These are phyloP conservation scores for Chiloscyllium punctatum DNA, from an alignment of 2,797 vertebrate genomes.

Conservation along the genomic window DNA sequence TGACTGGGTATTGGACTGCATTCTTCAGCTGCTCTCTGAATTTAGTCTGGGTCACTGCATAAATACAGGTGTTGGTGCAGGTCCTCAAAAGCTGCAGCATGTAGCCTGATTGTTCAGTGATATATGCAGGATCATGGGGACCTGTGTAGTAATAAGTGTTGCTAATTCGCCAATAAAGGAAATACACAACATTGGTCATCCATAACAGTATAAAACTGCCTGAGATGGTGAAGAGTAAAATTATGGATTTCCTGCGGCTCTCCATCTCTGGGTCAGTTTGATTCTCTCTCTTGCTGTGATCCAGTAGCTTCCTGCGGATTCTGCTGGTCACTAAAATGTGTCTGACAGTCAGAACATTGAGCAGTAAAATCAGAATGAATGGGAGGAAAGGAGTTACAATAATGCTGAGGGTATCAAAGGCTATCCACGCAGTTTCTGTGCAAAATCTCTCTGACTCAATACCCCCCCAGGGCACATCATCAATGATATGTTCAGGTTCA, in stretches of 20 bases:
- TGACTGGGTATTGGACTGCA: background rate
- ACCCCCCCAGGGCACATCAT: too few relatives aligned
- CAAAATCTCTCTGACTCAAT: too few relatives aligned
- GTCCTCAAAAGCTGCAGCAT: background rate
- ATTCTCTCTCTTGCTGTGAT: background rate
- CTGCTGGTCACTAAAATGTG: too few relatives aligned
- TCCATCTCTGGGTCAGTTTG: slow-evolving; percentile 6
- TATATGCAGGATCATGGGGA: background rate
- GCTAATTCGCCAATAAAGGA: background rate
- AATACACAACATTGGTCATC: background rate
- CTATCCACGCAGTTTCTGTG: too few relatives aligned
- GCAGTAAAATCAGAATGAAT: too few relatives aligned
- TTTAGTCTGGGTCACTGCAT: slow-evolving; percentile 2
- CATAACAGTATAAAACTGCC: background rate
- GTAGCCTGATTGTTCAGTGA: background rate
- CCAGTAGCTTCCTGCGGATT: background rate
- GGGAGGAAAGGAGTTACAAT: too few relatives aligned
- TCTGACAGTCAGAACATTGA: too few relatives aligned
- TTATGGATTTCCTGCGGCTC: background rate
- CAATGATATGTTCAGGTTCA: too few relatives aligned
- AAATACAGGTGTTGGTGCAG: slow-evolving; percentile 22
- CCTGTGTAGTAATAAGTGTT: too few relatives aligned
- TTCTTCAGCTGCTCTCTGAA: slow-evolving; percentile 21
- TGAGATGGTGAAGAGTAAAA: background rate
- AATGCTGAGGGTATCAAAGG: too few relatives aligned